phyloP scores from a whole-genome alignment of 2,113 vertebrate genomes.

The Cyphomyrus plagiostoma region DNA sequence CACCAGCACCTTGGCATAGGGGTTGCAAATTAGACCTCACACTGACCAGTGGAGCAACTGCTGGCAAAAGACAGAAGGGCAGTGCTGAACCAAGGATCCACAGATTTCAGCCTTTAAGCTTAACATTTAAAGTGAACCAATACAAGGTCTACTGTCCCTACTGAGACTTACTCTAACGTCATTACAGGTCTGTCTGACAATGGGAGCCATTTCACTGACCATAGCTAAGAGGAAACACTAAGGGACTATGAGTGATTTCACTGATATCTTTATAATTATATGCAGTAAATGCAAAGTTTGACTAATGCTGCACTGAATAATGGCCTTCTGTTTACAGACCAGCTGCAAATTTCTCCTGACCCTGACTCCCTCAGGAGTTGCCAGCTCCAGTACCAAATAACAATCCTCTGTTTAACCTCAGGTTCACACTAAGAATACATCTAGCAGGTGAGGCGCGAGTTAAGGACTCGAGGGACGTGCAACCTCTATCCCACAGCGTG shows the following conservation, averaged over 20 bases:
- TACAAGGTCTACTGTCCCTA: not conserved
- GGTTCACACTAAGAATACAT: not conserved
- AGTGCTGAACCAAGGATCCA: not conserved
- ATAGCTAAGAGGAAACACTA: not conserved
- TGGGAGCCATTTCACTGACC: not conserved
- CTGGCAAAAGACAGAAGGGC: not conserved
- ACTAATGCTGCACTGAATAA: not conserved
- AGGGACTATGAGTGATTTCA: not conserved
- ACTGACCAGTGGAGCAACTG: not conserved
- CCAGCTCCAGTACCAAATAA: not conserved
- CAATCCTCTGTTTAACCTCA: not conserved
- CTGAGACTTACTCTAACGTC: not conserved
- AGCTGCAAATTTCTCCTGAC: not conserved
- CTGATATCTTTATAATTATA: not conserved
- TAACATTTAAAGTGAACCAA: not conserved
- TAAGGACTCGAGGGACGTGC: conserved; percentile 18
- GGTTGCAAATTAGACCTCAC: conserved; percentile 23
- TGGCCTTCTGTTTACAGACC: not conserved
- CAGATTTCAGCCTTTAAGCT: not conserved
- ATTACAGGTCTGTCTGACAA: not conserved
- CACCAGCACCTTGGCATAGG: conserved; percentile 19
- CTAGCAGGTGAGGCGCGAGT: conserved; percentile 1
- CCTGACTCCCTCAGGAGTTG: not conserved
- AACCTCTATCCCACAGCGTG: conserved; percentile 37
- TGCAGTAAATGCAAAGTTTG: not conserved